phyloP scores from a whole-genome alignment of 2,113 vertebrate species.

The Tetrao urogallus region DNA sequence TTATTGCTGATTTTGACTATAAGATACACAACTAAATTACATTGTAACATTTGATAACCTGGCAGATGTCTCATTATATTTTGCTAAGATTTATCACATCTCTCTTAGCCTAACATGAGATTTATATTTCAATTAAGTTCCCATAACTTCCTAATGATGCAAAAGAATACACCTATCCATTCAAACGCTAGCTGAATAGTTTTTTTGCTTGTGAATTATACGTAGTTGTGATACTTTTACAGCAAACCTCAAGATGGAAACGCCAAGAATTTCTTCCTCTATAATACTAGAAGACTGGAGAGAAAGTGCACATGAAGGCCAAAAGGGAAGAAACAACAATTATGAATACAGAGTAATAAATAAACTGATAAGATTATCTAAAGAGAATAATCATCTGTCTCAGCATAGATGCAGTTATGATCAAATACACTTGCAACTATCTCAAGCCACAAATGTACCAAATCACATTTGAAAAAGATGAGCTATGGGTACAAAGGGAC shows the following conservation, averaged over 20 bases:
- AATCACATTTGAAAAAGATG: not conserved
- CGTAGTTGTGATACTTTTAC: not conserved
- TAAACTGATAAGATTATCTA: not conserved
- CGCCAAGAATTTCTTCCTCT: not conserved
- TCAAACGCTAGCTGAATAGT: not conserved
- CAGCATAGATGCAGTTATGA: not conserved
- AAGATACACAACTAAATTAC: not conserved
- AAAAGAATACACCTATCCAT: not conserved
- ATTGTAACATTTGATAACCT: not conserved
- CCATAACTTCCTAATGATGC: not conserved
- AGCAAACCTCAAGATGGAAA: not conserved
- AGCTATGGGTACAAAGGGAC: not conserved
- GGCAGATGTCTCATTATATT: not conserved
- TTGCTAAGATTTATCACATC: not conserved
- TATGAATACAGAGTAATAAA: not conserved
- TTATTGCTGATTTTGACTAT: not conserved
- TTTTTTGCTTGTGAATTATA: not conserved
- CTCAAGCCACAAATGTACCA: not conserved
- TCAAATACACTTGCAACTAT: not conserved
- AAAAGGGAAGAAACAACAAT: not conserved
- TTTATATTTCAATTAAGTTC: not conserved
- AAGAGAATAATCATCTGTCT: not conserved
- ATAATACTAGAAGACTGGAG: not conserved
- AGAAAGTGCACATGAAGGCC: not conserved
- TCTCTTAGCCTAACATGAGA: not conserved